A percentile compares a stretch with the other conserved stretches of the same genome.
Evolutionary conservation across 2,888 invertebrate species (phyloP).

Genomic region (Drosophila kanekoi): DNA sequence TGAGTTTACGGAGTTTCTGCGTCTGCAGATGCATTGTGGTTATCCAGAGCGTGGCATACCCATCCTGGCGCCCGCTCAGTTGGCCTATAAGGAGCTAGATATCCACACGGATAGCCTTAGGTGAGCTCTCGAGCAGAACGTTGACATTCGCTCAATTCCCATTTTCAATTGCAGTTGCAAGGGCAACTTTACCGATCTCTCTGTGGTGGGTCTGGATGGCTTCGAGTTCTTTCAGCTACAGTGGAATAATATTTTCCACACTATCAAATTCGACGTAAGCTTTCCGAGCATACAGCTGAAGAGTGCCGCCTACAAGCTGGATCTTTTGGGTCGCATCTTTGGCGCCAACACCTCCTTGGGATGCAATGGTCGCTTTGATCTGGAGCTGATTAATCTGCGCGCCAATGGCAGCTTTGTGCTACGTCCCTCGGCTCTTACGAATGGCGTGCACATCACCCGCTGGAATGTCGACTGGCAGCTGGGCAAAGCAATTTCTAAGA

Average conservation of each 20-base stretch:
- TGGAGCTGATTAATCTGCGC: constrained; percentile 66
- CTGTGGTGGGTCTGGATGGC: constrained; percentile 72
- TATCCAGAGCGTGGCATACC: constrained; percentile 75
- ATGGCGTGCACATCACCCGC: constrained; percentile 56
- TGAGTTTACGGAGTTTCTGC: constrained; percentile 77
- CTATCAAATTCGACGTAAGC: constrained; percentile 74
- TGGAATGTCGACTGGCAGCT: constrained; percentile 71
- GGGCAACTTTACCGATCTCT: constrained; percentile 73
- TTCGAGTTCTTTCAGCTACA: constrained; percentile 73
- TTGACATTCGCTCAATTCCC: neutral
- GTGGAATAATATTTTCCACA: constrained; percentile 71
- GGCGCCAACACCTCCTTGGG: constrained; percentile 48
- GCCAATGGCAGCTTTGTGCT: constrained; percentile 73
- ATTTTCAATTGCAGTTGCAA: constrained; percentile 42
- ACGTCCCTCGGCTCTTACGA: constrained; percentile 55
- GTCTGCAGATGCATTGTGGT: constrained; percentile 82
- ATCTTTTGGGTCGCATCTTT: constrained; percentile 49
- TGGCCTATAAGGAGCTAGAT: constrained; percentile 55
- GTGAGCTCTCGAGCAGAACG: constrained; percentile 45
- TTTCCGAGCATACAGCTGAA: constrained; percentile 67
- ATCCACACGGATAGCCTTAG: constrained; percentile 37
- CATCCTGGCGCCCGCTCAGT: constrained; percentile 74
- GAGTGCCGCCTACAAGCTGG: constrained; percentile 70
- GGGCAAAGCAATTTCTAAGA: constrained; percentile 62
- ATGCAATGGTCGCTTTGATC: constrained; percentile 70